A percentile compares a stretch with the other conserved stretches of the same genome.
Conservation (phyloP, 37 sponge, comb jelly and placozoan genomes). For the Beroe forskalii region DNA sequence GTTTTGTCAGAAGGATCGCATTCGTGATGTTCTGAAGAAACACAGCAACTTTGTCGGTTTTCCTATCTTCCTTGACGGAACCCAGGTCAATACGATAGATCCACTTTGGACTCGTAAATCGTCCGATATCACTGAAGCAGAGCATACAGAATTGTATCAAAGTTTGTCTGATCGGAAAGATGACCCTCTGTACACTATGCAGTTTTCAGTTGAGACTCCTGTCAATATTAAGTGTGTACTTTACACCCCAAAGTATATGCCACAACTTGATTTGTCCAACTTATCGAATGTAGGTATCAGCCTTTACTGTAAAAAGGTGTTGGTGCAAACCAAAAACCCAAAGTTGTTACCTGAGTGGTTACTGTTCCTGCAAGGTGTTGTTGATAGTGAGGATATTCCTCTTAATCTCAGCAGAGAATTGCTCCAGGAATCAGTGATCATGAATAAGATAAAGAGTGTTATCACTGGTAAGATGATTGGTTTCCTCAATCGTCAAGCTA, state of each 20-base stretch:
- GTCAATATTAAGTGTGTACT: constrained; percentile 67
- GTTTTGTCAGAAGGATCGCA: constrained; percentile 52
- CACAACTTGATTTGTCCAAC: constrained; percentile 2
- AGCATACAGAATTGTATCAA: constrained; percentile 69
- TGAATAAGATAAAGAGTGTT: constrained; percentile 67
- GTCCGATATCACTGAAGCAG: constrained; percentile 45
- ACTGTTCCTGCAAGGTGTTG: constrained; percentile 71
- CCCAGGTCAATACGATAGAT: constrained; percentile 69
- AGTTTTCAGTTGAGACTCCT: constrained; percentile 68
- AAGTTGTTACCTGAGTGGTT: constrained; percentile 68
- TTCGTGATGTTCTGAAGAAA: constrained; percentile 67
- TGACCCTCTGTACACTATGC: constrained; percentile 69
- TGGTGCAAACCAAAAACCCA: constrained; percentile 67
- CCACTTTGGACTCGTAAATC: constrained; percentile 67
- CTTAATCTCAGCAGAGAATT: constrained; percentile 71
- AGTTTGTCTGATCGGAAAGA: constrained; percentile 63
- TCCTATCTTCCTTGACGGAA: constrained; percentile 68
- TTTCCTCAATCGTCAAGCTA: constrained; percentile 63
- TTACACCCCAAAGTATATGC: constrained; percentile 68
- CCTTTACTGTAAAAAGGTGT: constrained; percentile 69
- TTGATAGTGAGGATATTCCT: constrained; percentile 75
- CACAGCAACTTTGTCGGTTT: constrained; percentile 74
- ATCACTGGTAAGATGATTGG: constrained; percentile 58
- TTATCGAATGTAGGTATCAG: constrained; percentile 54
- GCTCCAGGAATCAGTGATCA: constrained; percentile 68